Conservation (phyloP, 2,113 vertebrate species). For the Calyptommatus sinebrachiatus region DNA sequence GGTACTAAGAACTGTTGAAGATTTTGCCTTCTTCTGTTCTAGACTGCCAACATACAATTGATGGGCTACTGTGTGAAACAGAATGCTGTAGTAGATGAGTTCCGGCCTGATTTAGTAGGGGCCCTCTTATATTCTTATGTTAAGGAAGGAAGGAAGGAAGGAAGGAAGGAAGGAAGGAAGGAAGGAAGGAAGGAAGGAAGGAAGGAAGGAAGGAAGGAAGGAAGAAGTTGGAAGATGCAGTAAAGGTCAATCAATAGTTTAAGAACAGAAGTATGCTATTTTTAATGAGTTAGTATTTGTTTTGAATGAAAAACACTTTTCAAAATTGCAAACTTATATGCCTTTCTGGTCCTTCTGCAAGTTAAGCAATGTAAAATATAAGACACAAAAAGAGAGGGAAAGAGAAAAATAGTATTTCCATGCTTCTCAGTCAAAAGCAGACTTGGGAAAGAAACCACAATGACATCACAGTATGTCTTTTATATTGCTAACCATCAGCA, state of each 20-base stretch:
- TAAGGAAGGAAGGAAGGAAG: too few relatives aligned
- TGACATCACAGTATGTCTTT: neutral
- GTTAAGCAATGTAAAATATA: neutral
- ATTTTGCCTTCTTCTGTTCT: too few relatives aligned
- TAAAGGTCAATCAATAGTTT: neutral
- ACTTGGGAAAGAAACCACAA: neutral
- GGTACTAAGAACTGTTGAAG: too few relatives aligned
- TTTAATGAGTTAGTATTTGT: neutral
- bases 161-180: too few relatives aligned
- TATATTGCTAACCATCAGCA: neutral
- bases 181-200: neutral
- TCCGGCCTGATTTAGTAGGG: too few relatives aligned
- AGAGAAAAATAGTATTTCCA: neutral
- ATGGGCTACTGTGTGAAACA: too few relatives aligned
- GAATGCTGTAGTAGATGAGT: too few relatives aligned
- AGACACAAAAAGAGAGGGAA: neutral
- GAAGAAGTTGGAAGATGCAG: neutral
- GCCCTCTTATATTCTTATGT: too few relatives aligned
- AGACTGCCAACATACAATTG: too few relatives aligned
- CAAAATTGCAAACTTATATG: neutral
- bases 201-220: neutral
- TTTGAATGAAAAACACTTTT: neutral
- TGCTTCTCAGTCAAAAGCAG: neutral
- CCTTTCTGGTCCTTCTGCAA: neutral
- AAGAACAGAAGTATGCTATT: neutral